Evolutionary conservation across 2,888 invertebrate species (phyloP).

Genomic region (Luffia ferchaultella): DNA sequence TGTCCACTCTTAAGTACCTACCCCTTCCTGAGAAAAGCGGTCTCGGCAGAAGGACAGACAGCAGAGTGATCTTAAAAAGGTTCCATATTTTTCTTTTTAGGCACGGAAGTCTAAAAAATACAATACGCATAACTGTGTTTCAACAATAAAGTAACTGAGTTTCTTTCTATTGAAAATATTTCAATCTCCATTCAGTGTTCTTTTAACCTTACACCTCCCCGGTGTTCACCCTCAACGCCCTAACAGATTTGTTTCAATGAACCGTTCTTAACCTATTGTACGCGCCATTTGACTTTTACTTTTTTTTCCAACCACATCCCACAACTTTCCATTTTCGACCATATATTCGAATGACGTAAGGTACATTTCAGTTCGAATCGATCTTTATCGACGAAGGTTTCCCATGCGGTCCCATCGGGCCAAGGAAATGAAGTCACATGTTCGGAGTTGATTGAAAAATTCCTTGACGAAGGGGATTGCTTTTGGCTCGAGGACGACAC

Average conservation of each 20-base stretch:
- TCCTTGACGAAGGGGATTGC: conserved; percentile 38
- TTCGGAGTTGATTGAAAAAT: conserved; percentile 55
- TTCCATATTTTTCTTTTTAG: no score
- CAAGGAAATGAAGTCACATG: conserved; percentile 47
- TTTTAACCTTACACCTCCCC: background rate
- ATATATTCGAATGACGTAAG: conserved; percentile 12
- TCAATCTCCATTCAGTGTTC: no score
- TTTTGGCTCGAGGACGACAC: background rate
- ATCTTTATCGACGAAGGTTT: conserved; percentile 33
- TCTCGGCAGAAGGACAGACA: no score
- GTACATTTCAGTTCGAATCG: conserved; percentile 19
- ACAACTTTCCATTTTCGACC: conserved; percentile 14
- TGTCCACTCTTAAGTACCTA: no score
- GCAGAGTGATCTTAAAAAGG: no score
- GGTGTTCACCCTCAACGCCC: conserved; percentile 33
- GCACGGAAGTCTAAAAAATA: no score
- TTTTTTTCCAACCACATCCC: conserved; percentile 21
- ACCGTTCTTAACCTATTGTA: conserved; percentile 35
- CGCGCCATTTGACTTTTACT: conserved; percentile 42
- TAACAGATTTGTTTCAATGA: conserved; percentile 45
- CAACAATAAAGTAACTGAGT: no score
- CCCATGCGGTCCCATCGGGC: conserved; percentile 33
- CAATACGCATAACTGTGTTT: no score
- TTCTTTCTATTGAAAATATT: no score
- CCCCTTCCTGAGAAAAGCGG: no score